These are phyloP conservation scores for Acrocephalus arundinaceus DNA, from an alignment of 2,113 vertebrate genomes.

Conservation along the genomic window DNA sequence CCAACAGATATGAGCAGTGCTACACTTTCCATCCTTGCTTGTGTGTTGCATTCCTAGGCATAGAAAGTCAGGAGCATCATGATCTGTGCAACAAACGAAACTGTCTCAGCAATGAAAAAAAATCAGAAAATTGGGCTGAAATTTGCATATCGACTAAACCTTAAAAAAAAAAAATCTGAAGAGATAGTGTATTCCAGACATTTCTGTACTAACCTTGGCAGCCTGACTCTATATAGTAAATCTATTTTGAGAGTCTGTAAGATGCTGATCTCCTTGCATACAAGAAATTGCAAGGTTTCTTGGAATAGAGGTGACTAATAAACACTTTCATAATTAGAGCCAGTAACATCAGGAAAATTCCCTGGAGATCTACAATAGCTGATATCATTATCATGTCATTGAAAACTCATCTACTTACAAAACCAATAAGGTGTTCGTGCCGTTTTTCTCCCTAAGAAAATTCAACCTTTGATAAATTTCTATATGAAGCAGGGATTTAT, in stretches of 20 bases:
- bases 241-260: background rate
- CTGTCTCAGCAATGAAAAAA: background rate
- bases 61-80: background rate
- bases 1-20: background rate
- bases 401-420: background rate
- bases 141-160: background rate
- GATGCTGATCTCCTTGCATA: background rate
- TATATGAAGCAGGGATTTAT: background rate
- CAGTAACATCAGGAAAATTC: background rate
- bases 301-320: background rate
- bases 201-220: background rate
- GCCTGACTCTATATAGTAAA: background rate
- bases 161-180: background rate
- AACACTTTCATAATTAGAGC: constrained; percentile 1
- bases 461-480: background rate
- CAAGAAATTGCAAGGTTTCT: background rate
- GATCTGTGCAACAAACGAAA: background rate
- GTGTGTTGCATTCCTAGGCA: background rate
- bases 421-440: background rate
- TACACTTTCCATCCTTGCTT: background rate
- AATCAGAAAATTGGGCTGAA: background rate
- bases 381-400: background rate
- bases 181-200: background rate
- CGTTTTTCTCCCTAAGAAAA: background rate
- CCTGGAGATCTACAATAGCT: background rate